These are phyloP conservation scores for Drosophila differens DNA, from an alignment of 2,888 invertebrate genomes.

Conservation along the genomic window DNA sequence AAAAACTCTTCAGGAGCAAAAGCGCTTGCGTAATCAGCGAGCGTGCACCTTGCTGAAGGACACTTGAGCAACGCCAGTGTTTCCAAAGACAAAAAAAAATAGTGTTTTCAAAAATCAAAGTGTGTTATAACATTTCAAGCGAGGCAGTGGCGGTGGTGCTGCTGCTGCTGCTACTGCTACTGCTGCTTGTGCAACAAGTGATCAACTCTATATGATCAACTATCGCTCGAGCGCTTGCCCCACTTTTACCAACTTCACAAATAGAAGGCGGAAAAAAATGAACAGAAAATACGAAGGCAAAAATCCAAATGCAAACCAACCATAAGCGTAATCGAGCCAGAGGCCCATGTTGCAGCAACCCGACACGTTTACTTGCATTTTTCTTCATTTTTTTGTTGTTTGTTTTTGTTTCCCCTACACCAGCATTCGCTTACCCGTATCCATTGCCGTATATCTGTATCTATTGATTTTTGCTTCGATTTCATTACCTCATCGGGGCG, in stretches of 20 bases:
- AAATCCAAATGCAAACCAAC: conserved; percentile 55
- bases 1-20: conserved; percentile 27
- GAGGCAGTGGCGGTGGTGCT: conserved; percentile 3
- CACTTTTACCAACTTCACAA: conserved; percentile 62
- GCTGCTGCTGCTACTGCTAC: neutral
- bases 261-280: conserved; percentile 32
- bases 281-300: conserved; percentile 32
- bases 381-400: conserved; percentile 30
- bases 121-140: conserved; percentile 61
- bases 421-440: conserved; percentile 23
- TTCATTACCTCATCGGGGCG: conserved; percentile 75
- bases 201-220: conserved; percentile 61
- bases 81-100: conserved; percentile 4
- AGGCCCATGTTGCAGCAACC: conserved; percentile 52
- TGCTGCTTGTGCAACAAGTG: conserved; percentile 71
- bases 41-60: conserved; percentile 53
- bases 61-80: conserved; percentile 55
- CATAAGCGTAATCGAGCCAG: conserved; percentile 59
- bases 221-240: conserved; percentile 70
- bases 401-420: conserved; percentile 1
- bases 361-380: conserved; percentile 71
- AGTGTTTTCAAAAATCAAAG: conserved; percentile 56
- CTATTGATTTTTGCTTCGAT: conserved; percentile 62
- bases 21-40: conserved; percentile 60
- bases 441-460: conserved; percentile 42